Evolutionary conservation across 2,113 vertebrate species (phyloP).

Genomic region (Cromileptes altivelis): DNA sequence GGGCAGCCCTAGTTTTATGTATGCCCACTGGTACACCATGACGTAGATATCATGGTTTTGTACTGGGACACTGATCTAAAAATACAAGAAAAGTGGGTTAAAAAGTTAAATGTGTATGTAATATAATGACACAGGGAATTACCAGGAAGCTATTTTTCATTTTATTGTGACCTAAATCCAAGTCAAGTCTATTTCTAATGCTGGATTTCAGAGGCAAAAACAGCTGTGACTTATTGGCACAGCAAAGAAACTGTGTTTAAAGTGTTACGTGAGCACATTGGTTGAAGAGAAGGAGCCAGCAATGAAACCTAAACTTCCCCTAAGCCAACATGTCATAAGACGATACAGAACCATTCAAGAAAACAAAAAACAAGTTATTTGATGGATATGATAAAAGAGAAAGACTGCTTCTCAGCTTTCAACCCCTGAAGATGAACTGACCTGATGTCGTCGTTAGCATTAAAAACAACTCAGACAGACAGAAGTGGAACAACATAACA

Average conservation of each 20-base stretch:
- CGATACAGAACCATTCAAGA: conserved; percentile 1
- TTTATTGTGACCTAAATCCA: not conserved
- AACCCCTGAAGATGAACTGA: conserved; percentile 11
- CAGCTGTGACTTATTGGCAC: not conserved
- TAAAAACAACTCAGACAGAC: not conserved
- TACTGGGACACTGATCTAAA: not conserved
- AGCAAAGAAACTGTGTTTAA: not conserved
- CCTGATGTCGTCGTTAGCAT: not conserved
- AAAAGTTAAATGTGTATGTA: not conserved
- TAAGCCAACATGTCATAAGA: not conserved
- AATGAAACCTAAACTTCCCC: not conserved
- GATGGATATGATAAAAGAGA: conserved; percentile 1
- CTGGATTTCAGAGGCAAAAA: not conserved
- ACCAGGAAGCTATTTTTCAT: not conserved
- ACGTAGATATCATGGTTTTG: not conserved
- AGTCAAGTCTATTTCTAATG: not conserved
- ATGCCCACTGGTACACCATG: too few relatives aligned
- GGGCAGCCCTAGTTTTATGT: too few relatives aligned
- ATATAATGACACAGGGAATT: not conserved
- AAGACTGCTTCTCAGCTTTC: not conserved
- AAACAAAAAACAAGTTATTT: not conserved
- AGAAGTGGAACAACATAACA: not conserved
- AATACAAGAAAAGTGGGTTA: not conserved
- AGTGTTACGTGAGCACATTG: not conserved
- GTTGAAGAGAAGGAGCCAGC: not conserved